Conservation (phyloP, 2,797 vertebrate species). For the Enteromius anoplus region DNA sequence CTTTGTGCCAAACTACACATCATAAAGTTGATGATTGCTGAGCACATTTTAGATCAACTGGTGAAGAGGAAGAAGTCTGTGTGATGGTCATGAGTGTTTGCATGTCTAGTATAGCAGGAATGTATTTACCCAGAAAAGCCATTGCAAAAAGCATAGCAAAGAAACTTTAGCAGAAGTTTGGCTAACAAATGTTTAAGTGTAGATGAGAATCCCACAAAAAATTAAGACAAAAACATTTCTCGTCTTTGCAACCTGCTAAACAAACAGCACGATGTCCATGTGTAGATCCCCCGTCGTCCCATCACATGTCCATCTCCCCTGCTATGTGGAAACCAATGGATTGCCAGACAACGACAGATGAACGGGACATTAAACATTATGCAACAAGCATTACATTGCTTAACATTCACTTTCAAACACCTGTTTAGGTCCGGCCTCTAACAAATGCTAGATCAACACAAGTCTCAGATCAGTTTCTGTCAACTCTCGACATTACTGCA, state of each 20-base stretch:
- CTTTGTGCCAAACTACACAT: not conserved
- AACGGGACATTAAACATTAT: slow-evolving; percentile 30
- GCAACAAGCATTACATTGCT: slow-evolving; percentile 43
- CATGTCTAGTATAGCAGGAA: not conserved
- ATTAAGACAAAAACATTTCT: slow-evolving; percentile 7
- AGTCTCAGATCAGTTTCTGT: slow-evolving; percentile 16
- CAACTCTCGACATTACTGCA: slow-evolving; percentile 2
- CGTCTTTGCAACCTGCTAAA: slow-evolving; percentile 17
- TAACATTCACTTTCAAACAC: slow-evolving; percentile 27
- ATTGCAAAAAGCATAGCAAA: not conserved
- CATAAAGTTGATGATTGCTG: not conserved
- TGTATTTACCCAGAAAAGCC: not conserved
- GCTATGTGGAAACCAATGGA: slow-evolving; percentile 25
- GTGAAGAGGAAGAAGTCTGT: not conserved
- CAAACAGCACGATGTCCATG: slow-evolving; percentile 18
- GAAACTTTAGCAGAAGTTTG: not conserved
- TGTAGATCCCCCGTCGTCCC: slow-evolving; percentile 11
- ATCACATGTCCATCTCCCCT: slow-evolving; percentile 22
- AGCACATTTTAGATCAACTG: not conserved
- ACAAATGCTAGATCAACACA: not conserved
- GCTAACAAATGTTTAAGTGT: not conserved
- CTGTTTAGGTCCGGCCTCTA: slow-evolving; percentile 3
- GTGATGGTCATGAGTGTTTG: slow-evolving; percentile 16
- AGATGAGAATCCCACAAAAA: not conserved
- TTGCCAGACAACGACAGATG: slow-evolving; percentile 33